Conservation (phyloP, 2,797 vertebrate genomes). For the Esox lucius region DNA sequence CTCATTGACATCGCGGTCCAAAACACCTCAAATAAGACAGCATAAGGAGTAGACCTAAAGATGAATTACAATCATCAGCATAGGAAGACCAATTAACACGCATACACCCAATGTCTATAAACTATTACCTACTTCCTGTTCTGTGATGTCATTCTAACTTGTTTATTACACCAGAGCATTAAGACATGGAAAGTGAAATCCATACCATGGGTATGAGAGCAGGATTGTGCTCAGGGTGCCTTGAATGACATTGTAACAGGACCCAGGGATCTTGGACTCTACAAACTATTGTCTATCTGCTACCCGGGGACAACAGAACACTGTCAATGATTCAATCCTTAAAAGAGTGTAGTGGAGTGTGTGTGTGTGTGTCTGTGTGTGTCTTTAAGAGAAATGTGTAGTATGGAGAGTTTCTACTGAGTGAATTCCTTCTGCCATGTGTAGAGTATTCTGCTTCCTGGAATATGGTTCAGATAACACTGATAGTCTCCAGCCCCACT, state of each 20-base stretch:
- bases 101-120: not conserved
- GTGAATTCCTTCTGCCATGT: constrained; percentile 5
- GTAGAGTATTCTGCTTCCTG: not conserved
- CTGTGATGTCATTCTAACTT: not conserved
- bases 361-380: constrained; percentile 10
- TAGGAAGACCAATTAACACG: not conserved
- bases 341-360: not conserved
- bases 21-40: not conserved
- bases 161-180: not conserved
- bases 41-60: not conserved
- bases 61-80: not conserved
- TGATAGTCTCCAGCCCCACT: not conserved
- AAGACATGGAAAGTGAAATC: not conserved
- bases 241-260: not conserved
- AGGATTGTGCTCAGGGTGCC: constrained; percentile 4
- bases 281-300: not conserved
- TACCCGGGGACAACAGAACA: not conserved
- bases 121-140: not conserved
- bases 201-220: constrained; percentile 19
- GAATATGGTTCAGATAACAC: not conserved
- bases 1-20: not conserved
- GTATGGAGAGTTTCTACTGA: not conserved
- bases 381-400: not conserved
- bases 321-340: not conserved
- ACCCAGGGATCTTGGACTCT: constrained; percentile 11